Evolutionary conservation across 2,113 vertebrate species (phyloP), one percentile per base, ranked within the genome.

Genomic region (Pteropus alecto): DNA sequence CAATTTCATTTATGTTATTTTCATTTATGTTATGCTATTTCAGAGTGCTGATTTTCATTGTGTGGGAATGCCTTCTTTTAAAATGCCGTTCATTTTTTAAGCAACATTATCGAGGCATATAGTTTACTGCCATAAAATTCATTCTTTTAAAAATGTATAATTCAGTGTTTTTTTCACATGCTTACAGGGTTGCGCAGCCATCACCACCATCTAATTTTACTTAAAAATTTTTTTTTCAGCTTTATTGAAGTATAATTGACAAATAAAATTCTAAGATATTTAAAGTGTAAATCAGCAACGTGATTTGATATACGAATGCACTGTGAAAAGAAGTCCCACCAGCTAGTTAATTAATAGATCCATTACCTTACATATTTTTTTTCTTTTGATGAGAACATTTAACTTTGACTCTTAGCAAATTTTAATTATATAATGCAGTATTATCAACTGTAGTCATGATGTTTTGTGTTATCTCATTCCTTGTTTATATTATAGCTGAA

Each of bases 21-120:
- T 78, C 58, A 19, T 90, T 51, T 51, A 51, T 51, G 14, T 51
- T 78, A 41, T 95, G 21, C 46, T 87, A 68, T 94, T 67, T 96
- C 70, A 28, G 92, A 94, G 67, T 56, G 51, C 91, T 63, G 63
- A 21, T 67, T 96, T 90, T 90, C 88, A 95, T 94, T 43, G 24
- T 81, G 14, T 94, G 43, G 46, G 2, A 79, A 60, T 96, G 90
- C 95, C 97, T 96, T 81, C 91, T 84, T 96, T 98, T 51, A 81
- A 89, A 88, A 92, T 74, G 41, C 54, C 28, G 21, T 81, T 63
- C 22, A 33, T 89, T 84, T 77, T 89, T 77, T 38, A 51, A 90
- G 61, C 15, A 68, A 16, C 38, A 67, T 95, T 85, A 38, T 82
- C 54, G 56, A 96, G n/a, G 2, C 51, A 16, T 58, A 81, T 89